These are phyloP conservation scores for Thysanoteuthis rhombus DNA, from an alignment of 2,888 invertebrate genomes.

Conservation along the genomic window DNA sequence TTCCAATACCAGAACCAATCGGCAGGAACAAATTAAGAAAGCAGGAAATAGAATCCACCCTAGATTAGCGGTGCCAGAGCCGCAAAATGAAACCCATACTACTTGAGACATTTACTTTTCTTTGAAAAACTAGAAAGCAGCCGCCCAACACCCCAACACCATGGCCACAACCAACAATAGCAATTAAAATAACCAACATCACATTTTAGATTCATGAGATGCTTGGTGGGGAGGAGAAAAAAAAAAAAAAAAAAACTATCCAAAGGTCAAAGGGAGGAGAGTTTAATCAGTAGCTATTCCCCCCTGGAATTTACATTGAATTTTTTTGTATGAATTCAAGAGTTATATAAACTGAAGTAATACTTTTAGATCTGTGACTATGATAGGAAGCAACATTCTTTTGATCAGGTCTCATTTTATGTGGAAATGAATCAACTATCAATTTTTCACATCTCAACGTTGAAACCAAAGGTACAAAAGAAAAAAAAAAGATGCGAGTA, in stretches of 20 bases:
- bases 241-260: too few relatives aligned
- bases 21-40: neutral
- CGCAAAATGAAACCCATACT: neutral
- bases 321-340: too few relatives aligned
- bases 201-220: too few relatives aligned
- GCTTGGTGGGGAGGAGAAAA: too few relatives aligned
- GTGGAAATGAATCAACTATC: neutral
- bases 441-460: neutral
- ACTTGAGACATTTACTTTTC: neutral
- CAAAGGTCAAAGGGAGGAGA: too few relatives aligned
- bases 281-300: too few relatives aligned
- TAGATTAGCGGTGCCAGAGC: neutral
- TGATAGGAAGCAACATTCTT: neutral
- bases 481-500: neutral
- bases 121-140: neutral
- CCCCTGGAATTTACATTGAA: too few relatives aligned
- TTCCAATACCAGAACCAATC: neutral
- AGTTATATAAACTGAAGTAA: neutral
- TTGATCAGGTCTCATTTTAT: too few relatives aligned
- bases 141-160: neutral
- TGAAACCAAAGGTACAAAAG: neutral
- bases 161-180: neutral
- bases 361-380: neutral
- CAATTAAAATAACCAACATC: neutral
- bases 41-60: neutral